Evolutionary conservation across 2,113 vertebrate genomes (phyloP).

Genomic region (Otis tarda): DNA sequence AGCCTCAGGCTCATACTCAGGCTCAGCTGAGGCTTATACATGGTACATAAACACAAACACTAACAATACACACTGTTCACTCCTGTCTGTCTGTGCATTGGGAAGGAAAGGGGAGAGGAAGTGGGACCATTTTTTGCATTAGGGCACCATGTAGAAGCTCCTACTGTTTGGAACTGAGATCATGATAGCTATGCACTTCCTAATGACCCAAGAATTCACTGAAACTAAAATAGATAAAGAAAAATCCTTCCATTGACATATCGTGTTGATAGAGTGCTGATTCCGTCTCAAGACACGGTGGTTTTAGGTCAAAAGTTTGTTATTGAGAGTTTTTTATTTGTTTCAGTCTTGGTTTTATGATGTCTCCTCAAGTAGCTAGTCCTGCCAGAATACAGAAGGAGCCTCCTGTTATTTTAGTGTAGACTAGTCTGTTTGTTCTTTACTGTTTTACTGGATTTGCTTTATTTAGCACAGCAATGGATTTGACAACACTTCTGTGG

Average conservation of each 20-base stretch:
- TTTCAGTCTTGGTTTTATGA: background rate
- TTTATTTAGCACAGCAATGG: background rate
- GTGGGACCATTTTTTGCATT: background rate
- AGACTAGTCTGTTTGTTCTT: background rate
- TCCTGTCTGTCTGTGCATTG: background rate
- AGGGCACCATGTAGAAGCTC: background rate
- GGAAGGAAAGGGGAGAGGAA: background rate
- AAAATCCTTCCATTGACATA: background rate
- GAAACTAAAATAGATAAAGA: background rate
- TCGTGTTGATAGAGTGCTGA: background rate
- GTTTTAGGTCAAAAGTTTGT: background rate
- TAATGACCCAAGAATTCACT: background rate
- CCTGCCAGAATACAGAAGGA: background rate
- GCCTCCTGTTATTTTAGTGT: background rate
- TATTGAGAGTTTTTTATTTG: background rate
- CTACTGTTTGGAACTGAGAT: background rate
- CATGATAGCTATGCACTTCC: background rate
- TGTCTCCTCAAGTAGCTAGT: background rate
- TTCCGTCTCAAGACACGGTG: background rate
- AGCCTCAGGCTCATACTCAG: background rate
- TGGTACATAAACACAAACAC: background rate
- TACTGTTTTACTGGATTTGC: background rate
- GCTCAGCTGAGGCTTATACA: background rate
- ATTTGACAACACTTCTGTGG: background rate
- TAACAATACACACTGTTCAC: background rate